Base-by-base conservation (phyloP, 2,888 invertebrate species). In the Coenonympha arcania region DNA sequence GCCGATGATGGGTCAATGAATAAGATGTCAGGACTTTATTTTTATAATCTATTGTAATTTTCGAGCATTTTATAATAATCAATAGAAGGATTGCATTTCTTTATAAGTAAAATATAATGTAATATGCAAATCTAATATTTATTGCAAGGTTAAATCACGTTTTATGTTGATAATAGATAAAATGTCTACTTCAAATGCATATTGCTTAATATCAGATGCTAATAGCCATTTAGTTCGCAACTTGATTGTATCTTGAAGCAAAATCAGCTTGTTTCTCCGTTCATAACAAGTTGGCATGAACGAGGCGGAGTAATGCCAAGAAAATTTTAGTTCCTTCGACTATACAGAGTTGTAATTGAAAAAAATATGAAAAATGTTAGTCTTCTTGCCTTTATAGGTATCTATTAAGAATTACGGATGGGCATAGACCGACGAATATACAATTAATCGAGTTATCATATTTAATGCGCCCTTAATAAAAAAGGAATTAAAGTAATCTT, bases 81-180 rank as follows among this genome's bases (percentile, higher is more conserved):
- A n/a, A n/a, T n/a, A 30, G 9, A 4, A 16, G 8, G 3, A 33
- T 8, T 31, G 18, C 30, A 28, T 30, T 28, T 48, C 26, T 48
- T 34, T 34, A 34, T 26, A 26, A 6, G 26, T 26, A 26, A 6
- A 24, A 20, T 16, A n/a, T 19, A 15, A 24, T 28, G 20, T 33
- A 36, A 48, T 42, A 48, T 48, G 47, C 36, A 37, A 51, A 51
- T 47, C 19, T 9, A 24, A 3, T 16, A 26, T 16, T 47, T 42
- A 42, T 51, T 41, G 18, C 30, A 51, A 51, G 37, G 46, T 37
- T 41, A 51, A 51, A 13, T 19, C n/a, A 19, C 31, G 47, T 47
- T 47, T 47, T 16, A 37, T 46, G 11, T 22, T 33, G 34, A 31
- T 41, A 42, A 41, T 30, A 46, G 37, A 43, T 31, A 37, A 24